phyloP scores from a whole-genome alignment of 2,113 vertebrate genomes.

The Rhinolophus sinicus region DNA sequence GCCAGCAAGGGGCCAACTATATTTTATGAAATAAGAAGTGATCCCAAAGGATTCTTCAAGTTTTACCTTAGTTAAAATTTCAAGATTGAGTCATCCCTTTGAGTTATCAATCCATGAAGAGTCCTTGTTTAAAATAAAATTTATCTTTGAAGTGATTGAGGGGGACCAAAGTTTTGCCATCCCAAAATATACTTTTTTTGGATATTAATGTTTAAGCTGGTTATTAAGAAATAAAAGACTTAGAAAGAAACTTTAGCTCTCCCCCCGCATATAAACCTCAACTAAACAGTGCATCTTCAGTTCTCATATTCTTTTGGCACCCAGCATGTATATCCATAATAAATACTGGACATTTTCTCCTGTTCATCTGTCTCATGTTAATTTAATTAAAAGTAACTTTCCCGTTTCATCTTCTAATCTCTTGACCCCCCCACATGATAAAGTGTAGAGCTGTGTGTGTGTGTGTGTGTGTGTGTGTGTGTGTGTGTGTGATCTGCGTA shows the following conservation, averaged over 20 bases:
- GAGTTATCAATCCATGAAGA: neutral
- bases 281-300: neutral
- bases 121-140: neutral
- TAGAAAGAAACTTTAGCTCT: neutral
- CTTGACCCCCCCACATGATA: neutral
- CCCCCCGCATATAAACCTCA: neutral
- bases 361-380: neutral
- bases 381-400: neutral
- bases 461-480: neutral
- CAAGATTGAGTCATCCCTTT: neutral
- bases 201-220: neutral
- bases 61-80: conserved; percentile 34
- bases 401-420: too few relatives aligned
- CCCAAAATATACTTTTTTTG: neutral
- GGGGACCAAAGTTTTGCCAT: neutral
- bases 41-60: neutral
- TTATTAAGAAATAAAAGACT: neutral
- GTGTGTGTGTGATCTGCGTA: neutral
- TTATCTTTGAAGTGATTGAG: neutral
- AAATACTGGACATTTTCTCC: neutral
- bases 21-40: neutral
- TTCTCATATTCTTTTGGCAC: neutral
- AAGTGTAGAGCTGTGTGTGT: neutral
- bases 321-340: neutral
- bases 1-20: neutral